phyloP scores from a whole-genome alignment of 2,888 invertebrate genomes.

The Machimus atricapillus region DNA sequence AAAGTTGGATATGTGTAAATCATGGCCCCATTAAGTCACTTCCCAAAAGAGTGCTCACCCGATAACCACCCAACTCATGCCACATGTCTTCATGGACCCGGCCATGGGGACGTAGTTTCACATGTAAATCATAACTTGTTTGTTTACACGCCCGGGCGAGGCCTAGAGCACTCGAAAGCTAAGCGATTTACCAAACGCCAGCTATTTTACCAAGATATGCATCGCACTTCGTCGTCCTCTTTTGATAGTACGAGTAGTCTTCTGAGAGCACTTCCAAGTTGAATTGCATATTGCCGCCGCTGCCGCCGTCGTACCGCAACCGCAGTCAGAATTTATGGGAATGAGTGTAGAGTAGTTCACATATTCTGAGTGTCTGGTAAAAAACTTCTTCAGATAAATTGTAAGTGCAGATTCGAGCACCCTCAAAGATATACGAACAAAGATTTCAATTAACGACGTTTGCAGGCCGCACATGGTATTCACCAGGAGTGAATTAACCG shows the following conservation, averaged over 20 bases:
- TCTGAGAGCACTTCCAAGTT: constrained; percentile 20
- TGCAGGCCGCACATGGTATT: constrained; percentile 11
- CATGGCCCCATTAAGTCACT: not conserved
- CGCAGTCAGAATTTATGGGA: constrained; percentile 4
- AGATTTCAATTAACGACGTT: constrained; percentile 34
- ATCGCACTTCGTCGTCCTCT: not conserved
- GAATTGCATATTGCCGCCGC: constrained; percentile 1
- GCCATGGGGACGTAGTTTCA: constrained; percentile 9
- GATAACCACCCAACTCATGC: not conserved
- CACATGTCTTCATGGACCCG: not conserved
- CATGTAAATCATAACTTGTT: constrained; percentile 45
- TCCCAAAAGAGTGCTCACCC: not conserved
- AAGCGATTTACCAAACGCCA: constrained; percentile 41
- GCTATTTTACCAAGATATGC: constrained; percentile 7
- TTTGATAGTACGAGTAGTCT: not conserved
- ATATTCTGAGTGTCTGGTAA: constrained; percentile 26
- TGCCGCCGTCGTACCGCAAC: not conserved
- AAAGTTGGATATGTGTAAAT: not conserved
- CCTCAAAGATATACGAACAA: constrained; percentile 16
- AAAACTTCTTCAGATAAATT: constrained; percentile 5
- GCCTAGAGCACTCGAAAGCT: not conserved
- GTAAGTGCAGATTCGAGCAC: constrained; percentile 8
- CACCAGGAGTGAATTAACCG: not conserved
- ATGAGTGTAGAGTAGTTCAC: not conserved
- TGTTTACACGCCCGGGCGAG: constrained; percentile 39